phyloP scores from a whole-genome alignment of 2,888 invertebrate species.

The Sussaba pulchella region DNA sequence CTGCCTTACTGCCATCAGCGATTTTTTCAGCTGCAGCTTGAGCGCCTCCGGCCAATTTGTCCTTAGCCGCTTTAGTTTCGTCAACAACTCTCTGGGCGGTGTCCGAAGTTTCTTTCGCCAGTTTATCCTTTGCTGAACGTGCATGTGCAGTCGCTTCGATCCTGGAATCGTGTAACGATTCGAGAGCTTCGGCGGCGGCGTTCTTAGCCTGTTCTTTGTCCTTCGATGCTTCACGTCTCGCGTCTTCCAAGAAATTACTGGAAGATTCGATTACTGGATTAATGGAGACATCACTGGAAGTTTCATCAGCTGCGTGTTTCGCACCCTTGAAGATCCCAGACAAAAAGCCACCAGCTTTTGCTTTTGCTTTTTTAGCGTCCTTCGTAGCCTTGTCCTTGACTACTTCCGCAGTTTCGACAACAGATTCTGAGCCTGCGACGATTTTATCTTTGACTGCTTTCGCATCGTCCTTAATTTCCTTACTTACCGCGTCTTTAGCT shows the following conservation, averaged over 20 bases:
- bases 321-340: slow-evolving; percentile 74
- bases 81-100: slow-evolving; percentile 29
- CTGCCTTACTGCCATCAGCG: background rate
- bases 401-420: slow-evolving; percentile 47
- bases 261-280: too few species aligned
- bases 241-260: slow-evolving; percentile 74
- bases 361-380: slow-evolving; percentile 61
- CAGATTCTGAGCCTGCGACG: slow-evolving; percentile 81
- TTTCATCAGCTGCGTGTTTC: slow-evolving; percentile 73
- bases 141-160: slow-evolving; percentile 57
- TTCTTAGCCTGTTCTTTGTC: slow-evolving; percentile 64
- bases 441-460: slow-evolving; percentile 44
- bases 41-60: slow-evolving; percentile 31
- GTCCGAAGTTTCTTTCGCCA: slow-evolving; percentile 35
- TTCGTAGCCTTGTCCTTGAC: slow-evolving; percentile 59
- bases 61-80: slow-evolving; percentile 50
- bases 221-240: slow-evolving; percentile 73
- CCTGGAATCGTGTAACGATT: slow-evolving; percentile 60
- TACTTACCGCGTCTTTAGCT: slow-evolving; percentile 53
- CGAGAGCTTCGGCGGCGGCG: slow-evolving; percentile 46
- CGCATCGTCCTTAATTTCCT: slow-evolving; percentile 64
- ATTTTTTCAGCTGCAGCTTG: slow-evolving; percentile 39
- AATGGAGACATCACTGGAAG: slow-evolving; percentile 69
- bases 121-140: slow-evolving; percentile 50
- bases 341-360: slow-evolving; percentile 63